Base-by-base conservation (phyloP, 2,888 invertebrate species). In the Ceraclea dissimilis region DNA sequence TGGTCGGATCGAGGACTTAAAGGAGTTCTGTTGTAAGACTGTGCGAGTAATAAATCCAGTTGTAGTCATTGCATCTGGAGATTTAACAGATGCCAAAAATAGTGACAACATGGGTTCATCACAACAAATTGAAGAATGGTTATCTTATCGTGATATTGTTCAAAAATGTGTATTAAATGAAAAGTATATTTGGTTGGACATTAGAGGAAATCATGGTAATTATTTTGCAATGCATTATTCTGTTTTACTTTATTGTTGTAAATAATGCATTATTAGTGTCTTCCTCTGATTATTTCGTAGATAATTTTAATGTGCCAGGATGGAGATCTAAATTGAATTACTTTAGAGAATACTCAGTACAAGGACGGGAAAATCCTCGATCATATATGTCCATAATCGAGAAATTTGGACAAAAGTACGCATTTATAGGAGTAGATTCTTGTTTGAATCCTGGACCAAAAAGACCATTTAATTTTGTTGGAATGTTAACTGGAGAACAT, bases 381-480 rank as follows among this genome's bases (percentile, higher is more conserved):
- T 92, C 92, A 0, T 94, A 93, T 70, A 74, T 84, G 67, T 81
- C 88, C 68, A 66, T 66, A 64, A 65, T 75, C 53, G 66, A 75
- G 49, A 74, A 75, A 60, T 83, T 82, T 64, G 78, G 78, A 19
- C 79, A 85, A 17, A 77, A 73, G 60, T 86, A 88, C 66, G 83
- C 89, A n/a, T 93, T 94, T 71, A 79, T 94, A 63, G 93, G 85
- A 0, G 74, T 94, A 26, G 94, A 95, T 71, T 91, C 93, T 1
- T 90, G 90, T 65, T 81, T 92, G 43, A 85, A 89, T 62, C 93
- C 93, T 10, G 94, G 94, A 1, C 84, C 91, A 10, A 82, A 86
- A 63, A 74, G 93, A 63, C 93, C 93, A 1, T 93, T 93, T 67
- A 94, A 95, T 76, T 94, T 94, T 69, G 85, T 94, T 65, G 95